These are phyloP conservation scores for Heterocephalus glaber DNA, from an alignment of 2,113 vertebrate genomes.

Conservation along the genomic window DNA sequence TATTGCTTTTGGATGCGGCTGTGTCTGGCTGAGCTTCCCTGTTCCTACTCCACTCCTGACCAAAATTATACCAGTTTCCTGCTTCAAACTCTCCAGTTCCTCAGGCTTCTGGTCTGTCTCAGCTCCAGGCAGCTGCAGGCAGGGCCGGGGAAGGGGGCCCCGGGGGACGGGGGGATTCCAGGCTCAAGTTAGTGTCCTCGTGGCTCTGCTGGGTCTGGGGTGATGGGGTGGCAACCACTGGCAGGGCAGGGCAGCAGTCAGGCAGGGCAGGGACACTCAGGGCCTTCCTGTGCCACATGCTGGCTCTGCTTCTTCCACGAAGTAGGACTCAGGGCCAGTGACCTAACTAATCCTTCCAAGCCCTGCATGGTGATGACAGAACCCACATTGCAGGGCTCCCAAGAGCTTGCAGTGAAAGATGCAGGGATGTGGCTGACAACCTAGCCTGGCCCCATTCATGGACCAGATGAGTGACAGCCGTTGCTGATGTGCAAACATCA, in stretches of 20 bases:
- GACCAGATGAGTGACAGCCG: neutral
- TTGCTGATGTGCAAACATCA: neutral
- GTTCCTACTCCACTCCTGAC: constrained; percentile 62
- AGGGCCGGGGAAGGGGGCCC: neutral
- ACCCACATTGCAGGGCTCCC: neutral
- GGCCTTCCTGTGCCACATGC: neutral
- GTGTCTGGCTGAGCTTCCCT: constrained; percentile 40
- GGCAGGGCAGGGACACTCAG: accelerated
- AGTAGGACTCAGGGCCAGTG: neutral
- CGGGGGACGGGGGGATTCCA: neutral
- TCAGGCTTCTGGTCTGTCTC: neutral
- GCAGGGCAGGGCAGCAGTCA: too few species aligned
- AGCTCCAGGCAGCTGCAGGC: neutral
- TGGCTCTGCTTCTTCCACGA: neutral
- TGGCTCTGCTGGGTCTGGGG: neutral
- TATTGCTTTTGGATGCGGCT: constrained; percentile 73
- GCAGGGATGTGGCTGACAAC: too few species aligned
- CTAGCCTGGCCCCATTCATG: neutral
- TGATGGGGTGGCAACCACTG: neutral
- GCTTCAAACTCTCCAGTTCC: constrained; percentile 56
- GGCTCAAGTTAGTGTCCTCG: neutral
- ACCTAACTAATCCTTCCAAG: neutral
- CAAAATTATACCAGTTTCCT: constrained; percentile 80
- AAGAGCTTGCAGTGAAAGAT: neutral
- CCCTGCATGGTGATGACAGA: neutral